Conservation (phyloP, 1,140 invertebrate genomes). For the Trypoxylus dichotomus region DNA sequence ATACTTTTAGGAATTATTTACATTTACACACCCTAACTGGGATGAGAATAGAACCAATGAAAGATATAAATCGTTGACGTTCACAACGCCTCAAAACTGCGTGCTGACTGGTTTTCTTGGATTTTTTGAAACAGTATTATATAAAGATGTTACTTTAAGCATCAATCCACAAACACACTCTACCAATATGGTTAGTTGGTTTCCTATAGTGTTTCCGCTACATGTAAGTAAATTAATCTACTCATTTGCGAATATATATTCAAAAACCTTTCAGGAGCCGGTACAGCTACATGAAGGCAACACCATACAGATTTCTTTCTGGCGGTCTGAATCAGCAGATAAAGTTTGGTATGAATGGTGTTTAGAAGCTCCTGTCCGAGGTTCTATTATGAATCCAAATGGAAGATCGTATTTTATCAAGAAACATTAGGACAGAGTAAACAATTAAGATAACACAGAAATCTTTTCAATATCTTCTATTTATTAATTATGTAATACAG, state of each 20-base stretch:
- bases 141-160: slow-evolving; percentile 82
- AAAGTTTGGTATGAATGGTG: slow-evolving; percentile 98
- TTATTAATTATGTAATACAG: neutral
- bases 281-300: slow-evolving; percentile 70
- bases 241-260: neutral
- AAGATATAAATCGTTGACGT: slow-evolving; percentile 70
- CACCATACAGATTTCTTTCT: slow-evolving; percentile 80
- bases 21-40: slow-evolving; percentile 86
- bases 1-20: slow-evolving; percentile 70
- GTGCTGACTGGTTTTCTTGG: slow-evolving; percentile 92
- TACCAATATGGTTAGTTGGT: slow-evolving; percentile 94
- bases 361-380: slow-evolving; percentile 66
- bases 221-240: slow-evolving; percentile 59
- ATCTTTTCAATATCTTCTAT: neutral
- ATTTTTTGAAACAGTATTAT: slow-evolving; percentile 90
- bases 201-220: slow-evolving; percentile 93
- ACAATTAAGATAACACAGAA: too few relatives aligned
- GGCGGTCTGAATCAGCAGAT: slow-evolving; percentile 74
- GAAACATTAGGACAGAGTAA: slow-evolving; percentile 37
- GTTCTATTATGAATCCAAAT: slow-evolving; percentile 77
- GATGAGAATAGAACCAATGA: slow-evolving; percentile 71
- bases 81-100: slow-evolving; percentile 71
- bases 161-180: slow-evolving; percentile 89
- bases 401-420: slow-evolving; percentile 69
- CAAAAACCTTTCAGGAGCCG: slow-evolving; percentile 65